A percentile compares a stretch with the other conserved stretches of the same genome.
Evolutionary conservation across 2,113 vertebrate genomes (phyloP).

Genomic region (Cryptotis parvus): DNA sequence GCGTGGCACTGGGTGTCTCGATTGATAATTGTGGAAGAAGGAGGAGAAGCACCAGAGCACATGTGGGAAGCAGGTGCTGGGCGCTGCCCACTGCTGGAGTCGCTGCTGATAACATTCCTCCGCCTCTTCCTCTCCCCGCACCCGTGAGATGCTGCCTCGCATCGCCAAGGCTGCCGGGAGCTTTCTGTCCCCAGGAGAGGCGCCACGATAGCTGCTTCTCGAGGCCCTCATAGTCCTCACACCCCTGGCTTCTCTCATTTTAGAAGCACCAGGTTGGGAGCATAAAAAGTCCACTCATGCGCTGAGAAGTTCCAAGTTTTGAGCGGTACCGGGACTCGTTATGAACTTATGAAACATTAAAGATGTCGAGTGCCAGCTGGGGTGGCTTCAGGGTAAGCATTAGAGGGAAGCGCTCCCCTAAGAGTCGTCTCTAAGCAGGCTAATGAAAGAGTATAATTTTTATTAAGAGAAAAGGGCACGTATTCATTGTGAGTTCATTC

Average conservation of each 20-base stretch:
- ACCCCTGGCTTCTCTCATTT: background rate
- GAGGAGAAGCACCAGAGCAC: background rate
- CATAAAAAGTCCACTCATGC: background rate
- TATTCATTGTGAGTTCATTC: slow-evolving; percentile 35
- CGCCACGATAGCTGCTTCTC: background rate
- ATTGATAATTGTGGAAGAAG: background rate
- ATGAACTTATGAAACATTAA: slow-evolving; percentile 50
- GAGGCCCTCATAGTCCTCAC: background rate
- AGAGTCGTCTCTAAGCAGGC: background rate
- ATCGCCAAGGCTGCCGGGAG: fast-evolving
- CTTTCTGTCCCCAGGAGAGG: background rate
- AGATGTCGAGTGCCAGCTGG: background rate
- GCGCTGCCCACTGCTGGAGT: background rate
- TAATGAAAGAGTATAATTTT: slow-evolving; percentile 49
- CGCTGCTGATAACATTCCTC: background rate
- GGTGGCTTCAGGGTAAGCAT: background rate
- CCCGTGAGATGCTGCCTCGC: too few species aligned
- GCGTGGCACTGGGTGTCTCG: background rate
- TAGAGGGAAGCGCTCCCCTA: background rate
- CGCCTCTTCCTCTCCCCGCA: fast-evolving
- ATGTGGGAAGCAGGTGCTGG: background rate
- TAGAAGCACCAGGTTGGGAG: background rate
- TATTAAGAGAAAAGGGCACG: slow-evolving; percentile 20
- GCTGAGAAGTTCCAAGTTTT: background rate
- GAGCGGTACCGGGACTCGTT: background rate